Percentiles rank a stretch among this genome's conserved stretches.
phyloP scores from a whole-genome alignment of 2,888 invertebrate genomes.

The Drosophila birchii region DNA sequence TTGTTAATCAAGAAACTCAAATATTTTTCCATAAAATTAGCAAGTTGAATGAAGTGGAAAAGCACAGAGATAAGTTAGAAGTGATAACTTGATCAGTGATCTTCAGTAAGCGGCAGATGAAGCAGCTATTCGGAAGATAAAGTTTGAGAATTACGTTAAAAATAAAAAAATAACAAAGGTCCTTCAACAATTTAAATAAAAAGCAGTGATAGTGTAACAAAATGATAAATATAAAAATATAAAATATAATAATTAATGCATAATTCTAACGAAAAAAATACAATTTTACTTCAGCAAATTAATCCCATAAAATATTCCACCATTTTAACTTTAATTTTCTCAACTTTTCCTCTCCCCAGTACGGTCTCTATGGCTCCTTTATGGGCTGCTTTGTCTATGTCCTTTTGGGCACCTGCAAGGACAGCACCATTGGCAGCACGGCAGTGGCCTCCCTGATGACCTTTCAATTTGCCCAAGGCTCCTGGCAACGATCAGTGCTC shows the following conservation, averaged over 20 bases:
- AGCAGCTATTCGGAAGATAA: not conserved
- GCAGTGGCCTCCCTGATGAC: constrained; percentile 96
- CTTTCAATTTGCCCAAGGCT: constrained; percentile 89
- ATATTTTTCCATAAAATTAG: constrained; percentile 17
- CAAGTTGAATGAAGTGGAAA: constrained; percentile 19
- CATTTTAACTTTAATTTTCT: not conserved
- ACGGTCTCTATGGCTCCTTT: constrained; percentile 96
- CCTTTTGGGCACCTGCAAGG: constrained; percentile 95
- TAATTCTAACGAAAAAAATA: not conserved
- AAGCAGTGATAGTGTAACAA: not conserved
- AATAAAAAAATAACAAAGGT: not conserved
- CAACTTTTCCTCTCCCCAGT: constrained; percentile 85
- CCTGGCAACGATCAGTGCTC: constrained; percentile 88
- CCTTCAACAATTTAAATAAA: not conserved
- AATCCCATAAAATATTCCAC: not conserved
- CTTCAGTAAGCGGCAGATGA: not conserved
- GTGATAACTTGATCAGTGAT: constrained; percentile 21
- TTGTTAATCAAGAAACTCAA: constrained; percentile 6
- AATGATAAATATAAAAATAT: not conserved
- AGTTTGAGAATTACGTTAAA: not conserved
- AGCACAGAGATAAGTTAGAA: not conserved
- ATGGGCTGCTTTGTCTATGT: constrained; percentile 96
- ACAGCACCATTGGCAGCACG: constrained; percentile 96
- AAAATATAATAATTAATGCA: not conserved
- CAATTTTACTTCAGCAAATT: not conserved